These are phyloP conservation scores for Diabrotica balteata DNA, from an alignment of 2,888 invertebrate species.

Conservation along the genomic window DNA sequence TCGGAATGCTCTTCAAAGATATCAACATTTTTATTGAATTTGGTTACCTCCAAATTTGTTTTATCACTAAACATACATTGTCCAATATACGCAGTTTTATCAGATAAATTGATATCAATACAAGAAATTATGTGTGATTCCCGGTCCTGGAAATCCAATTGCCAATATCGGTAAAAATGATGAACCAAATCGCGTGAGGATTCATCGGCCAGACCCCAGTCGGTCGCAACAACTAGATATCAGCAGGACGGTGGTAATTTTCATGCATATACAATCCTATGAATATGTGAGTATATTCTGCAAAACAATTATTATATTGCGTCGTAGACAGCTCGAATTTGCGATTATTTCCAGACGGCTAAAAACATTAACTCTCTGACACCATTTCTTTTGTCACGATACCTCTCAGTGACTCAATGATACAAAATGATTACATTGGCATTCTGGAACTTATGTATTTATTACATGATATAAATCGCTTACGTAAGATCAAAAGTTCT, in stretches of 20 bases:
- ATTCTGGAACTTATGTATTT: no score
- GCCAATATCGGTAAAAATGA: slow-evolving; percentile 14
- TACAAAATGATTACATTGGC: no score
- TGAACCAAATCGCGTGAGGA: slow-evolving; percentile 21
- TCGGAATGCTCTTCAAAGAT: no score
- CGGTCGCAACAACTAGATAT: not conserved
- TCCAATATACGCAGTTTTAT: no score
- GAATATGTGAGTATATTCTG: slow-evolving; percentile 15
- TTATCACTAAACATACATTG: no score
- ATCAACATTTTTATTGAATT: no score
- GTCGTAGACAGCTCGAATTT: not conserved
- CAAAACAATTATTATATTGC: slow-evolving; percentile 18
- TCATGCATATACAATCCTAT: slow-evolving; percentile 24
- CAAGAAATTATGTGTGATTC: not conserved
- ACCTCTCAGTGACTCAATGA: no score
- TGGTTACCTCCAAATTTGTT: no score
- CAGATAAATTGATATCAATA: no score
- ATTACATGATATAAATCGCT: no score
- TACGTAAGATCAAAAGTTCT: no score
- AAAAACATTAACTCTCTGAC: not conserved
- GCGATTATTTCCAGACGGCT: not conserved
- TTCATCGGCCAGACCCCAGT: slow-evolving; percentile 8
- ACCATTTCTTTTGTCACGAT: no score
- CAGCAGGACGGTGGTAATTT: slow-evolving; percentile 9
- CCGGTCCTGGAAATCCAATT: slow-evolving; percentile 14